Conservation (phyloP, 1,140 invertebrate species). For the Euwallacea fornicatus region DNA sequence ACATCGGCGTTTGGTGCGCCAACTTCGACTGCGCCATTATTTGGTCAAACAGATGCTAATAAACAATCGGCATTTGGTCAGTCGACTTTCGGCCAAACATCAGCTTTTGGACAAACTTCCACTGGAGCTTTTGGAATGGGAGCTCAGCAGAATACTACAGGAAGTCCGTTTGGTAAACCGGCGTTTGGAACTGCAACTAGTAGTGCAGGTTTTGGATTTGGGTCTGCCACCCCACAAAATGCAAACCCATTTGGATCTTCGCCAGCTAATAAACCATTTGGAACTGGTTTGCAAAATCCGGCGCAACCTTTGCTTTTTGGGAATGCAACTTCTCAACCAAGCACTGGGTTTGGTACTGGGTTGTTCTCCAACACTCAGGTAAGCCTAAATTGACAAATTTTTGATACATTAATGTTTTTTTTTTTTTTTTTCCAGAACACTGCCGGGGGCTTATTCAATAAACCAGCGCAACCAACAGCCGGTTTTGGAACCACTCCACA, state of each 20-base stretch:
- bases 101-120: slow-evolving; percentile 52
- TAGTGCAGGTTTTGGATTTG: slow-evolving; percentile 47
- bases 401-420: neutral
- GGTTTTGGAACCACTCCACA: slow-evolving; percentile 38
- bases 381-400: neutral
- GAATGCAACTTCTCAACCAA: slow-evolving; percentile 51
- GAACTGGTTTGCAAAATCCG: slow-evolving; percentile 46
- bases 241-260: slow-evolving; percentile 43
- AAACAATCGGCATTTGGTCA: slow-evolving; percentile 49
- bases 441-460: slow-evolving; percentile 41
- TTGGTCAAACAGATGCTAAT: slow-evolving; percentile 54
- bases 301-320: slow-evolving; percentile 54
- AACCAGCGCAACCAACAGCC: slow-evolving; percentile 44
- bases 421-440: slow-evolving; percentile 35
- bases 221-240: slow-evolving; percentile 43
- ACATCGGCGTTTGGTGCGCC: slow-evolving; percentile 42
- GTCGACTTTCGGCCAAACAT: slow-evolving; percentile 48
- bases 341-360: slow-evolving; percentile 40
- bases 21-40: slow-evolving; percentile 52
- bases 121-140: slow-evolving; percentile 43
- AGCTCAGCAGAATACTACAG: slow-evolving; percentile 24
- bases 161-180: slow-evolving; percentile 39
- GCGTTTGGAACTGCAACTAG: slow-evolving; percentile 50
- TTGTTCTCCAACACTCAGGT: slow-evolving; percentile 43
- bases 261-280: slow-evolving; percentile 51